These are phyloP conservation scores for Zaprionus camerounensis DNA, from an alignment of 1,140 invertebrate species.

Conservation along the genomic window DNA sequence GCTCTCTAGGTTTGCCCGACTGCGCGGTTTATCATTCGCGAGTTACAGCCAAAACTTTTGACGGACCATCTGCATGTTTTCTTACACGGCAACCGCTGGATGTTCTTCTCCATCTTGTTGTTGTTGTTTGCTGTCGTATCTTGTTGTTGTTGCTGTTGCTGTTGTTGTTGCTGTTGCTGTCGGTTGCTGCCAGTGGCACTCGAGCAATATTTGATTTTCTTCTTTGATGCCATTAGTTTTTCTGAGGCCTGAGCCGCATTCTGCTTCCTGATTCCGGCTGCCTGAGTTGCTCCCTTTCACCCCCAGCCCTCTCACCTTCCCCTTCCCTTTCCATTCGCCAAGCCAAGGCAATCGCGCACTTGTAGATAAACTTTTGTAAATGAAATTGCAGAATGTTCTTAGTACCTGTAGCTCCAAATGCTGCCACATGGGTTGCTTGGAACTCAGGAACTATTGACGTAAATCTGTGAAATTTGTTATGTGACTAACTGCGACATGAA, in stretches of 20 bases:
- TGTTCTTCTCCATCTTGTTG: slow-evolving; percentile 24
- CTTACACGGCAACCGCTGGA: slow-evolving; percentile 67
- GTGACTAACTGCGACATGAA: background rate
- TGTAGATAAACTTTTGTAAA: slow-evolving; percentile 80
- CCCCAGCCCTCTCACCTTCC: background rate
- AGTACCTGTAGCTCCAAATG: background rate
- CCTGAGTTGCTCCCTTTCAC: slow-evolving; percentile 2
- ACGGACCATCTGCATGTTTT: slow-evolving; percentile 78
- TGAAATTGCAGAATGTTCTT: slow-evolving; percentile 77
- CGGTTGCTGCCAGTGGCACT: slow-evolving; percentile 70
- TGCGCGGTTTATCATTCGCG: slow-evolving; percentile 73
- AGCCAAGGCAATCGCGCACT: slow-evolving; percentile 61
- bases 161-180: slow-evolving; percentile 43
- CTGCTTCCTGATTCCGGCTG: slow-evolving; percentile 30
- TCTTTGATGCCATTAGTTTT: slow-evolving; percentile 80
- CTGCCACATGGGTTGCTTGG: background rate
- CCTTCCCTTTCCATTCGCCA: background rate
- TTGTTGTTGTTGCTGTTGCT: slow-evolving; percentile 26
- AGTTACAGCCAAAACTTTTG: slow-evolving; percentile 67
- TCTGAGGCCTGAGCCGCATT: slow-evolving; percentile 35
- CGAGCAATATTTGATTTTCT: slow-evolving; percentile 81
- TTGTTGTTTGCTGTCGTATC: slow-evolving; percentile 19
- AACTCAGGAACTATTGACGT: background rate
- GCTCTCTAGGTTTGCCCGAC: slow-evolving; percentile 4
- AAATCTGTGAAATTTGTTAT: background rate